Evolutionary conservation across 2,113 vertebrate species (phyloP).

Genomic region (Calcarius ornatus): DNA sequence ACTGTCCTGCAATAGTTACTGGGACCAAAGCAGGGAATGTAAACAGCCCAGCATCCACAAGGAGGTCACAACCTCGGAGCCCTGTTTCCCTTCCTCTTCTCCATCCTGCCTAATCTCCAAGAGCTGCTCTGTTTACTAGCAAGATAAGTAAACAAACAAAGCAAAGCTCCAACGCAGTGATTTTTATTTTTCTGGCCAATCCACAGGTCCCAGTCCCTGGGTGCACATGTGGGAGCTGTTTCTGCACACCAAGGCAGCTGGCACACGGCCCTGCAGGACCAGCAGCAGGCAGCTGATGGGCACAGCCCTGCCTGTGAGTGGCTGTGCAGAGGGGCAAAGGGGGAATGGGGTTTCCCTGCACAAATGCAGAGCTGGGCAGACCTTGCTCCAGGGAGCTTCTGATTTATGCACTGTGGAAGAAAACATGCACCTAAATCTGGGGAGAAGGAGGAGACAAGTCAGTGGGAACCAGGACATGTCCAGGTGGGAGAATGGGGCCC

Average conservation of each 20-base stretch:
- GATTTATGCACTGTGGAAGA: fast-evolving
- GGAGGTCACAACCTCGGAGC: slow-evolving; percentile 44
- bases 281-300: neutral
- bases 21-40: slow-evolving; percentile 44
- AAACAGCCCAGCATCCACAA: slow-evolving; percentile 42
- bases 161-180: neutral
- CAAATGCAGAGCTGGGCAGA: fast-evolving
- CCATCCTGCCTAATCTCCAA: slow-evolving; percentile 22
- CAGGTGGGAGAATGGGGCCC: neutral
- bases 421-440: neutral
- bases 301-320: fast-evolving
- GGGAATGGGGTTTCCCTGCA: fast-evolving
- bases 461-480: fast-evolving
- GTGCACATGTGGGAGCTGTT: fast-evolving
- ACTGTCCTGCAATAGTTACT: neutral
- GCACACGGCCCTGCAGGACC: neutral
- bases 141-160: slow-evolving; percentile 50
- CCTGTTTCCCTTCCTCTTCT: neutral
- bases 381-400: neutral
- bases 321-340: neutral
- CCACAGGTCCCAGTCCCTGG: neutral
- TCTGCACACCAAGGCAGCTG: neutral
- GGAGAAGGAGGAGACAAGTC: neutral
- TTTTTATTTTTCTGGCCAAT: neutral
- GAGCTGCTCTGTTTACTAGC: slow-evolving; percentile 27